phyloP scores from a whole-genome alignment of 1,140 invertebrate species.

The Ceratosolen solmsi region DNA sequence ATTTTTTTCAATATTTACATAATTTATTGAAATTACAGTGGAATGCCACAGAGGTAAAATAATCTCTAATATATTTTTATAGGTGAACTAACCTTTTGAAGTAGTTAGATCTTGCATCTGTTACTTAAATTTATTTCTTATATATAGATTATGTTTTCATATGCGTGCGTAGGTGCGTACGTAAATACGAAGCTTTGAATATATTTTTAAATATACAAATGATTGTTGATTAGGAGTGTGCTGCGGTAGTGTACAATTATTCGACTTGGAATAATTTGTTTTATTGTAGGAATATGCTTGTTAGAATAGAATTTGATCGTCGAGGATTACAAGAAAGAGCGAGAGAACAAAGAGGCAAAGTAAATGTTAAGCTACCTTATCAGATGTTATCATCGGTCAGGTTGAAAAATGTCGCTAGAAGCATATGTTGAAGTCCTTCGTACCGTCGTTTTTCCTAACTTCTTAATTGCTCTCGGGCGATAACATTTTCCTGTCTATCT shows the following conservation, averaged over 20 bases:
- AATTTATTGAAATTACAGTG: no score
- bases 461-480: not conserved
- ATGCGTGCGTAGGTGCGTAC: not conserved
- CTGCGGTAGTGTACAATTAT: not conserved
- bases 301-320: not conserved
- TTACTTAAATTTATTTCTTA: not conserved
- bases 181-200: not conserved
- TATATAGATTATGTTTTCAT: not conserved
- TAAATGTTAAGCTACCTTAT: slow-evolving; percentile 3
- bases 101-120: not conserved
- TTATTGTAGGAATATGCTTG: not conserved
- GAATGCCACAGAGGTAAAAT: no score
- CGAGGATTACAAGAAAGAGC: not conserved
- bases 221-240: not conserved
- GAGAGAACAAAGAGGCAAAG: not conserved
- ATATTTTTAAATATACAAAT: not conserved
- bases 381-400: slow-evolving; percentile 28
- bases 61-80: no score
- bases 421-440: not conserved
- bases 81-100: not conserved
- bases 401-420: slow-evolving; percentile 32
- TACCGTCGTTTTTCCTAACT: not conserved
- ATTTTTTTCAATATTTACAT: no score
- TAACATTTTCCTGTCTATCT: slow-evolving; percentile 13
- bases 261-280: no score